Conservation (phyloP, 2,888 invertebrate genomes). For the Ceriagrion tenellum region DNA sequence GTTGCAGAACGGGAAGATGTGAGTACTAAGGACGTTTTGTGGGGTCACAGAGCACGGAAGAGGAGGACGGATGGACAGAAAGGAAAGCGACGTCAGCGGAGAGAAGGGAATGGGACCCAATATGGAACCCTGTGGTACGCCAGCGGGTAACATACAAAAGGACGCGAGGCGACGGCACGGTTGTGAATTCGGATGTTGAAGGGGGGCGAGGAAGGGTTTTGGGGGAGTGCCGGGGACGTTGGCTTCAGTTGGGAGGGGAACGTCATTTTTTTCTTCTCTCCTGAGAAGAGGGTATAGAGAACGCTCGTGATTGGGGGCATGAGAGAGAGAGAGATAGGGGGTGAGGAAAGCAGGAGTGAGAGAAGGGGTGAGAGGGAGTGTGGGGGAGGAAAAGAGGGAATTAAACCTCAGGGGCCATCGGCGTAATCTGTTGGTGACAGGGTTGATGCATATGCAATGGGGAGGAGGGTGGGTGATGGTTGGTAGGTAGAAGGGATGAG, state of each 20-base stretch:
- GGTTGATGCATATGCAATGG: conserved; percentile 54
- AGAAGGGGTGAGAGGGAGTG: neutral
- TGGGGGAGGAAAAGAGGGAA: conserved; percentile 33
- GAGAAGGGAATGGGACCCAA: neutral
- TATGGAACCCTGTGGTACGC: conserved; percentile 6
- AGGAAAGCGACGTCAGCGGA: too few relatives aligned
- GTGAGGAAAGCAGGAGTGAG: neutral
- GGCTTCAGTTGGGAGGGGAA: neutral
- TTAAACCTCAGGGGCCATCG: conserved; percentile 56
- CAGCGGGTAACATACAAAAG: neutral
- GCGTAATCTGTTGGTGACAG: conserved; percentile 52
- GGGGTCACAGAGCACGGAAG: neutral
- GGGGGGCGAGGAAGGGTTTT: neutral
- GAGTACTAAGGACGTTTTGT: neutral
- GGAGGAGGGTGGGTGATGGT: neutral
- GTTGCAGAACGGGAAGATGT: neutral
- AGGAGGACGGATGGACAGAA: neutral
- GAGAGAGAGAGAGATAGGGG: neutral
- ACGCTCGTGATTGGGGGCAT: neutral
- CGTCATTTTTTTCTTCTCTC: neutral
- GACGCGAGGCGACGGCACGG: conserved; percentile 23
- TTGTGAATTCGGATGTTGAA: neutral
- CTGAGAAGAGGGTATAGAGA: neutral
- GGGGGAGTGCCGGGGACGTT: neutral
- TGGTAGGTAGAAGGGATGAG: neutral